phyloP scores from a whole-genome alignment of 2,888 invertebrate genomes.

The Drepanosiphum platanoidis region DNA sequence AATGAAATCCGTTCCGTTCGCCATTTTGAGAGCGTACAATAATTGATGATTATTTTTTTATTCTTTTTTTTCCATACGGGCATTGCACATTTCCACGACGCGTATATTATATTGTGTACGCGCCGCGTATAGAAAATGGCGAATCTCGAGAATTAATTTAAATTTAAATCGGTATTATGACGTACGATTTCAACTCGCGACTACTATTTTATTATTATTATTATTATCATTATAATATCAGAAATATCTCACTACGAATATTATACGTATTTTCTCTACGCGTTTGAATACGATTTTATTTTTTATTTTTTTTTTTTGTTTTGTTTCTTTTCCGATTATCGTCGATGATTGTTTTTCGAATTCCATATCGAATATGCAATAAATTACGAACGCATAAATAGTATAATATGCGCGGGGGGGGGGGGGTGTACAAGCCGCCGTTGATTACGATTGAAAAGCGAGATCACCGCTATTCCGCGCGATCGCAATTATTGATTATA shows the following conservation, averaged over 20 bases:
- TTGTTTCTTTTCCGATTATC: not conserved
- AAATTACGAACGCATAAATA: not conserved
- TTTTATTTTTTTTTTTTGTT: not conserved
- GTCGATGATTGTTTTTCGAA: not conserved
- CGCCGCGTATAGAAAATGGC: slow-evolving; percentile 35
- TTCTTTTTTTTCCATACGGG: slow-evolving; percentile 27
- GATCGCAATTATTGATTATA: not conserved
- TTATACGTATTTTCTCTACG: not conserved
- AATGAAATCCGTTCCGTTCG: slow-evolving; percentile 60
- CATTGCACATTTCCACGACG: slow-evolving; percentile 3
- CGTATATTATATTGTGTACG: slow-evolving; percentile 23
- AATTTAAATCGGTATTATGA: not conserved
- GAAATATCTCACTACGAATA: not conserved
- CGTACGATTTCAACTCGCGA: too few species aligned
- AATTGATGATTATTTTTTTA: slow-evolving; percentile 49
- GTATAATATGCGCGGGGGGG: not conserved
- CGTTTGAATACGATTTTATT: not conserved
- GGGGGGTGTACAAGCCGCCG: too few species aligned
- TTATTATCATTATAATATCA: too few species aligned
- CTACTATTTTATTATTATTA: too few species aligned
- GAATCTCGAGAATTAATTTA: slow-evolving; percentile 41
- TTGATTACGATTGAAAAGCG: not conserved
- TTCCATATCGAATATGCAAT: not conserved
- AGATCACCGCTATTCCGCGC: not conserved
- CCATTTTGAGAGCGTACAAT: slow-evolving; percentile 57